Percentiles rank a stretch among this genome's conserved stretches.
These are phyloP conservation scores for Ommatoiulus sabulosus DNA, from an alignment of 2,888 invertebrate species.

Conservation along the genomic window DNA sequence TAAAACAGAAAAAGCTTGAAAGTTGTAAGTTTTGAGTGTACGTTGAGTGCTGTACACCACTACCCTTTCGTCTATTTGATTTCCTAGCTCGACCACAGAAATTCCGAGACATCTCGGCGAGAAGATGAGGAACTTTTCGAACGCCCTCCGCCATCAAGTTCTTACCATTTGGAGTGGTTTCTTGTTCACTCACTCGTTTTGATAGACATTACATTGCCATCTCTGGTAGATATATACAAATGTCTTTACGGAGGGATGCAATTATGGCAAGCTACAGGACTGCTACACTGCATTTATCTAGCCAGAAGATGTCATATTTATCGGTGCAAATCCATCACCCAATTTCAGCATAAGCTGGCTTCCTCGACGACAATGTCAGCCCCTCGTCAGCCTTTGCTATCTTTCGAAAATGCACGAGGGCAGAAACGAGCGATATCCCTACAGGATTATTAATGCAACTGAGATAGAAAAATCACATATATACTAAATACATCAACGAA, in stretches of 20 bases:
- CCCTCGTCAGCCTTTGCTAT: constrained; percentile 39
- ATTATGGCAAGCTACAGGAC: constrained; percentile 9
- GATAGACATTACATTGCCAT: constrained; percentile 30
- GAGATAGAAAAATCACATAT: constrained; percentile 27
- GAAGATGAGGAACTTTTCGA: background rate
- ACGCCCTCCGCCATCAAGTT: background rate
- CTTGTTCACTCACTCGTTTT: constrained; percentile 29
- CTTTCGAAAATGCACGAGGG: constrained; percentile 23
- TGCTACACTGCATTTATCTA: constrained; percentile 13
- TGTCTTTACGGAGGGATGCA: constrained; percentile 7
- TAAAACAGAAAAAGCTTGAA: background rate
- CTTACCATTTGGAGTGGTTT: constrained; percentile 32
- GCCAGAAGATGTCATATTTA: constrained; percentile 38
- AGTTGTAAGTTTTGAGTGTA: no score
- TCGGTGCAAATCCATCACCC: constrained; percentile 40
- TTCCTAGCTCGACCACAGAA: background rate
- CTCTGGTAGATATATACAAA: background rate
- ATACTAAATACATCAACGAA: constrained; percentile 18
- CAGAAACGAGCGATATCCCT: constrained; percentile 36
- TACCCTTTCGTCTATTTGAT: no score
- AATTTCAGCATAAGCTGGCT: constrained; percentile 40
- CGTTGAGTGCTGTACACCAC: no score
- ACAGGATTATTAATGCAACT: constrained; percentile 20
- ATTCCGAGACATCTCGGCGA: background rate
- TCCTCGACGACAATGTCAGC: constrained; percentile 29